phyloP scores from a whole-genome alignment of 2,113 vertebrate genomes.

The Leuciscus idus region DNA sequence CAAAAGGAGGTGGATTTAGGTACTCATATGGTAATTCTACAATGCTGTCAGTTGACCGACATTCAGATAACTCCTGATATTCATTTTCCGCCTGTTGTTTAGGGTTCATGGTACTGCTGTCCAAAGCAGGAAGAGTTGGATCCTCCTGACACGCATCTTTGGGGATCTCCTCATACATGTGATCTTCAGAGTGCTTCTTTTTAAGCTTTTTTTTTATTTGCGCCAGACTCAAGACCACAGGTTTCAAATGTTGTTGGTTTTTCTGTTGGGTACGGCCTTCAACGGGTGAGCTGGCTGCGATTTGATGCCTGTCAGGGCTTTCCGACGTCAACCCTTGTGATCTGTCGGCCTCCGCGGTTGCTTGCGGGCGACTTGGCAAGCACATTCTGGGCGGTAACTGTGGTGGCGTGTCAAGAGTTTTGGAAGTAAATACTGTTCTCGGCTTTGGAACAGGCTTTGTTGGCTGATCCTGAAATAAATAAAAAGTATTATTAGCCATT shows the following conservation, averaged over 20 bases:
- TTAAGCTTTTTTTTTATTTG: slow-evolving; percentile 69
- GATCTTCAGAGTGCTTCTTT: slow-evolving; percentile 59
- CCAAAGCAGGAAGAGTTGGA: not conserved
- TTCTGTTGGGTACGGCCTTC: slow-evolving; percentile 5
- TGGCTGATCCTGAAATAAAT: slow-evolving; percentile 7
- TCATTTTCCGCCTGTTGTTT: slow-evolving; percentile 33
- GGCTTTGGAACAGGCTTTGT: slow-evolving; percentile 18
- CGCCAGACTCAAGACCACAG: slow-evolving; percentile 56
- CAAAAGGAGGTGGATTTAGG: slow-evolving; percentile 52
- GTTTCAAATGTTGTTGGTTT: slow-evolving; percentile 55
- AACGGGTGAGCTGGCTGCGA: not conserved
- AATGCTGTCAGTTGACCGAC: not conserved
- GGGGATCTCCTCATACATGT: slow-evolving; percentile 46
- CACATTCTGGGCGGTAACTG: slow-evolving; percentile 54
- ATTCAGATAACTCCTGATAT: slow-evolving; percentile 54
- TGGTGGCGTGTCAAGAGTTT: slow-evolving; percentile 52
- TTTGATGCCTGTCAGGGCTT: slow-evolving; percentile 16
- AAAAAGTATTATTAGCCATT: too few relatives aligned
- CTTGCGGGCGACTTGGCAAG: slow-evolving; percentile 29
- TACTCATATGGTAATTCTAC: slow-evolving; percentile 33
- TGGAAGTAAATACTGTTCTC: not conserved
- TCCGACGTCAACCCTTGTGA: not conserved
- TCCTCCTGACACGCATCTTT: not conserved
- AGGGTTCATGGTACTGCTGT: not conserved
- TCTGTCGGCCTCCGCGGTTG: slow-evolving; percentile 23